phyloP scores from a whole-genome alignment of 2,888 invertebrate species.

The Ochropleura leucogaster region DNA sequence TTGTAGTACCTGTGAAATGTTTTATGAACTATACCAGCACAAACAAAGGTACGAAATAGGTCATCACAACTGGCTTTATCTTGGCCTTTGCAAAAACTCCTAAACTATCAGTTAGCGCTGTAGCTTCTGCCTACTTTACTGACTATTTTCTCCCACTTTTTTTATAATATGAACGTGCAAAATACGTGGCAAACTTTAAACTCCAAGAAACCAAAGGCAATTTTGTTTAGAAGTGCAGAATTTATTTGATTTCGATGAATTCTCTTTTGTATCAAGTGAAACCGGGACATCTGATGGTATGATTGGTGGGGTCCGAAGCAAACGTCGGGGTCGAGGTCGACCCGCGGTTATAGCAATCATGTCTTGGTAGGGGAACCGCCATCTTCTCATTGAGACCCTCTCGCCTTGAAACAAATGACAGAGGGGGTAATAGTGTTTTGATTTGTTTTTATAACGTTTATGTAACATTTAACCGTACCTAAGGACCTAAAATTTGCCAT shows the following conservation, averaged over 20 bases:
- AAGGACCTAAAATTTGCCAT: neutral
- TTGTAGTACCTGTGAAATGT: neutral
- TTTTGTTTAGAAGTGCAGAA: neutral
- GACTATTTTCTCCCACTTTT: neutral
- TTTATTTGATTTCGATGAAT: neutral
- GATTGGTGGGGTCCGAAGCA: slow-evolving; percentile 26
- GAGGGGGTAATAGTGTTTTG: neutral
- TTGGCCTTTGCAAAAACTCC: neutral
- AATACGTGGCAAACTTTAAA: neutral
- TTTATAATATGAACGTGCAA: neutral
- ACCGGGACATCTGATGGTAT: slow-evolving; percentile 22
- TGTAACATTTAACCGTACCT: neutral
- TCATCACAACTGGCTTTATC: neutral
- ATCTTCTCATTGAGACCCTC: slow-evolving; percentile 44
- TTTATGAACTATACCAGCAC: neutral
- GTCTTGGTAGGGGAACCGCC: slow-evolving; percentile 10
- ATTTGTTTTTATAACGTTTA: neutral
- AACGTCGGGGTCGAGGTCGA: slow-evolving; percentile 27
- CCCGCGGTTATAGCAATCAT: slow-evolving; percentile 9
- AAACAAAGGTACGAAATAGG: neutral
- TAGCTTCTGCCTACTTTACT: neutral
- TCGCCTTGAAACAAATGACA: neutral
- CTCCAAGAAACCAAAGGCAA: neutral
- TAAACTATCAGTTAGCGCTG: neutral
- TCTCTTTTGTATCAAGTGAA: neutral